These are phyloP conservation scores for Catamblyrhynchus diadema DNA, from an alignment of 2,797 vertebrate species.

Conservation along the genomic window DNA sequence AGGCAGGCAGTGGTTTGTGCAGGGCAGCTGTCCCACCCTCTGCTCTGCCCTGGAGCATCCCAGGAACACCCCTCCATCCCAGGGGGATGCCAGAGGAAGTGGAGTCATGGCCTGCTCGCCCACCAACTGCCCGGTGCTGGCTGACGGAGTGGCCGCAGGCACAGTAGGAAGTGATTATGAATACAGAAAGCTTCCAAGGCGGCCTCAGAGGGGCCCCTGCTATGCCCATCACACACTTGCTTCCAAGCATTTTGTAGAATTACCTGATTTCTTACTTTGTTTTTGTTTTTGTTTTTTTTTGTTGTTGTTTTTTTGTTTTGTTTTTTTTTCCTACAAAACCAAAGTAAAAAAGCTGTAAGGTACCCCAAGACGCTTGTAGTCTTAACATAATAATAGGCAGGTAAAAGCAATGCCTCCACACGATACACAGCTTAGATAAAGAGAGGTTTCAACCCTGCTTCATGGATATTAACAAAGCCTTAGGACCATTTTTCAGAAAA, in stretches of 20 bases:
- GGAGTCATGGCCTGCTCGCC: background rate
- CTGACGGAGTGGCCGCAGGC: background rate
- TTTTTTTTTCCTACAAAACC: background rate
- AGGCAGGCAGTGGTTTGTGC: background rate
- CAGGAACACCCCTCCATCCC: background rate
- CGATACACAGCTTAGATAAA: background rate
- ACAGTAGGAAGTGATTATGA: conserved; percentile 4
- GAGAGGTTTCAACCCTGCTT: background rate
- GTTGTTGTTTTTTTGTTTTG: background rate
- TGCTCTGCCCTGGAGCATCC: accelerated
- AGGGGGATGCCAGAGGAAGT: background rate
- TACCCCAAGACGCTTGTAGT: background rate
- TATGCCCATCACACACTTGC: background rate
- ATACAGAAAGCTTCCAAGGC: background rate
- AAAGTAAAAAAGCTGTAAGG: background rate
- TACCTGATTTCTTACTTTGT: background rate
- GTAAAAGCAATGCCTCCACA: background rate
- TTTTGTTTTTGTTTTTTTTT: no score
- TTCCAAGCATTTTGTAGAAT: background rate
- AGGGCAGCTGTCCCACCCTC: background rate
- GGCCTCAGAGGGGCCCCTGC: background rate
- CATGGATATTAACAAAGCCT: background rate
- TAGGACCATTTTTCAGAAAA: background rate
- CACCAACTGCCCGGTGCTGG: background rate
- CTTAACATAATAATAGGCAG: background rate